A percentile compares a stretch with the other conserved stretches of the same genome.
Evolutionary conservation across 92 coral and sea anemone species (phyloP).

Genomic region (Bergia puertoricense): DNA sequence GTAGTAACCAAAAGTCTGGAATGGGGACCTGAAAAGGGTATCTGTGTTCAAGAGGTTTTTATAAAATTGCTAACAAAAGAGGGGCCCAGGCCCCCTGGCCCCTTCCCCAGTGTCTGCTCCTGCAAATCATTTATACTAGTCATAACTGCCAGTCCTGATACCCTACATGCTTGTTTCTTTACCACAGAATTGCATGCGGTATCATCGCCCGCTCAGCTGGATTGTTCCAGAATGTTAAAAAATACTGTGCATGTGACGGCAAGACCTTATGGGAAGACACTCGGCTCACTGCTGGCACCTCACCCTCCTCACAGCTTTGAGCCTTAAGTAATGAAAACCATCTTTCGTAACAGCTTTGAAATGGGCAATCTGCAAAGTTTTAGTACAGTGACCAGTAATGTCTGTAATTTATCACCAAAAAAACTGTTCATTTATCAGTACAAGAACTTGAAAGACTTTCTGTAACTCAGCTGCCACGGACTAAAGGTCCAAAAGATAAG

Average conservation of each 20-base stretch:
- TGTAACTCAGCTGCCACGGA: not conserved
- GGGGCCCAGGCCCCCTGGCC: too few relatives aligned
- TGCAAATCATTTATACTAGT: too few relatives aligned
- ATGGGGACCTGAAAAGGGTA: too few relatives aligned
- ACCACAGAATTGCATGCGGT: slow-evolving; percentile 88
- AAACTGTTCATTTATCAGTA: too few relatives aligned
- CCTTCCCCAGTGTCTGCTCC: too few relatives aligned
- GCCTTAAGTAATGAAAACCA: not conserved
- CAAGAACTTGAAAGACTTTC: not conserved
- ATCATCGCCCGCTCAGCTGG: slow-evolving; percentile 99
- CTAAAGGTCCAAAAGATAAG: too few relatives aligned
- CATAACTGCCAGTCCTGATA: not conserved
- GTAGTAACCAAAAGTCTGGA: too few relatives aligned
- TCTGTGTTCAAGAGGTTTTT: too few relatives aligned
- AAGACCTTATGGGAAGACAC: slow-evolving; percentile 90
- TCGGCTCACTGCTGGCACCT: slow-evolving; percentile 52
- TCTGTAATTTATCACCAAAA: not conserved
- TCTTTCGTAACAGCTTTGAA: not conserved
- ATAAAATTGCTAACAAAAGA: too few relatives aligned
- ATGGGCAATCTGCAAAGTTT: not conserved
- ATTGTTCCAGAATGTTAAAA: slow-evolving; percentile 91
- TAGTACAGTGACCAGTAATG: not conserved
- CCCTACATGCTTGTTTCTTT: not conserved
- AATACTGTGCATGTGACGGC: slow-evolving; percentile 95
- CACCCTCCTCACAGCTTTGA: slow-evolving; percentile 73